Evolutionary conservation across 2,888 invertebrate genomes (phyloP).

Genomic region (Schizotus pectinicornis): DNA sequence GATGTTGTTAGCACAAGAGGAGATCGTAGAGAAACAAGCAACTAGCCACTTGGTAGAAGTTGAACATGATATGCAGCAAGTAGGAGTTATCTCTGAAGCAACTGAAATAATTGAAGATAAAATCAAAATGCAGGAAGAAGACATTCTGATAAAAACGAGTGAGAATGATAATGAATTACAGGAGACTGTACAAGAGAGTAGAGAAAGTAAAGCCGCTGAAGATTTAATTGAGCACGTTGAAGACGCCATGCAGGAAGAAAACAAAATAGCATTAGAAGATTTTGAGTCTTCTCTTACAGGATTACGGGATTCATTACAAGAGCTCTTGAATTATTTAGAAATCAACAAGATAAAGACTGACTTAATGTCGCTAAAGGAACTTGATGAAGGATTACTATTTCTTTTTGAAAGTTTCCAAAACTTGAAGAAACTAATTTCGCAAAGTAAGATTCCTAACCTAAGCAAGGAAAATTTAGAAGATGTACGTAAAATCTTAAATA

Average conservation of each 20-base stretch:
- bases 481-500: slow-evolving; percentile 1
- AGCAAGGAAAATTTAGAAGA: slow-evolving; percentile 8
- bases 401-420: slow-evolving; percentile 13
- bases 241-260: slow-evolving; percentile 2
- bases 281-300: slow-evolving; percentile 3
- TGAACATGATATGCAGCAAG: not conserved
- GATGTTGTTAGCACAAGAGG: too few relatives aligned
- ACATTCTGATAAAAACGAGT: not conserved
- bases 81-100: not conserved
- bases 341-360: not conserved
- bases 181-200: not conserved
- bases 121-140: not conserved
- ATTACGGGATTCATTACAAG: not conserved
- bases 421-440: slow-evolving; percentile 10
- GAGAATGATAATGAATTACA: not conserved
- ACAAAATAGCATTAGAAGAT: slow-evolving; percentile 6
- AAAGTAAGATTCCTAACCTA: slow-evolving; percentile 11
- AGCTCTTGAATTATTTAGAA: not conserved
- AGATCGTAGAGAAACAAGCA: not conserved
- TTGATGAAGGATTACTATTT: slow-evolving; percentile 23
- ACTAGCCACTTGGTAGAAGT: not conserved
- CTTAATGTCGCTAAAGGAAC: slow-evolving; percentile 13
- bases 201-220: not conserved
- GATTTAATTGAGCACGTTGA: not conserved
- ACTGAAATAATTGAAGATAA: not conserved